Evolutionary conservation across 64 coral and sea anemone species (phyloP).

Genomic region (Montipora cactus): DNA sequence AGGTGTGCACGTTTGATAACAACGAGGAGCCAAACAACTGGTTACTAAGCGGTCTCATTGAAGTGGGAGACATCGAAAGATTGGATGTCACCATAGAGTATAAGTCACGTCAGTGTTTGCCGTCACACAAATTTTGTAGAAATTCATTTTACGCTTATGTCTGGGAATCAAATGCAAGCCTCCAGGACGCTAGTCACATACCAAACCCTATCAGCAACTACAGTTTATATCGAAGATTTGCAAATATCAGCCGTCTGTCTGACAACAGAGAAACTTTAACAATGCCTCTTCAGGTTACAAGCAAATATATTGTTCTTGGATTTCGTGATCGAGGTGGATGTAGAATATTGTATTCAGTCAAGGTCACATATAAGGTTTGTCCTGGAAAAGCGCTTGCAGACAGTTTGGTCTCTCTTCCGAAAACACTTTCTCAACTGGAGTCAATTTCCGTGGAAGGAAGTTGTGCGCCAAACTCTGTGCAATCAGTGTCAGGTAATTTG

Average conservation of each 20-base stretch:
- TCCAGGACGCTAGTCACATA: no score
- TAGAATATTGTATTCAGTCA: background rate
- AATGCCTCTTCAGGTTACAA: background rate
- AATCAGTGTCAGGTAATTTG: background rate
- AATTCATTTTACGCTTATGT: background rate
- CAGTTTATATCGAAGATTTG: no score
- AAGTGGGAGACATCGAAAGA: background rate
- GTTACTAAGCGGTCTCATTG: background rate
- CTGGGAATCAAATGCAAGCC: background rate
- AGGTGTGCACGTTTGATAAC: background rate
- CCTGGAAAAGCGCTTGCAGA: background rate
- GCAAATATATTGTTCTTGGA: background rate
- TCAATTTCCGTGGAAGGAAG: background rate
- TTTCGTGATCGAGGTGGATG: constrained; percentile 1
- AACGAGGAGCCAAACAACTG: background rate
- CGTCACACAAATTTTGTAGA: background rate
- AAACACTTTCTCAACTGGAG: background rate
- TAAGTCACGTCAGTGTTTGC: background rate
- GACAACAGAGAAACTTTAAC: background rate
- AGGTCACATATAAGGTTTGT: background rate
- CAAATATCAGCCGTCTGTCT: no score
- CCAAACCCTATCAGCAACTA: no score
- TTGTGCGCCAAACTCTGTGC: background rate
- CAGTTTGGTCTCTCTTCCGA: background rate
- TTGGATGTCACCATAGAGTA: background rate